A percentile compares a stretch with the other conserved stretches of the same genome.
Evolutionary conservation across 1,140 invertebrate species (phyloP).

Genomic region (Acarapis woodi): DNA sequence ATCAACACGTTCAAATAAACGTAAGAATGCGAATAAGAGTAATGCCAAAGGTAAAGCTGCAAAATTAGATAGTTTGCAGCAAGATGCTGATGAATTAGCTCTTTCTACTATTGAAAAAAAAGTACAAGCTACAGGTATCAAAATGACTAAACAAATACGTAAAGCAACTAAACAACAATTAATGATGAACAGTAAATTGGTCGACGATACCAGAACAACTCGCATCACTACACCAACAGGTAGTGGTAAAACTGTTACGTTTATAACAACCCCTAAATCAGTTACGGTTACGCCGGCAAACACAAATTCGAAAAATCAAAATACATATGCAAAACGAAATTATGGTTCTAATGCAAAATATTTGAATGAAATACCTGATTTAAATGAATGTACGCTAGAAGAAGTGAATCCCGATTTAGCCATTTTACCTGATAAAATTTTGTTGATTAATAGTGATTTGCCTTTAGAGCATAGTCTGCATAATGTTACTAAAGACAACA

Average conservation of each 20-base stretch:
- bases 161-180: not conserved
- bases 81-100: not conserved
- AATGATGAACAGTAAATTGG: no score
- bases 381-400: constrained; percentile 11
- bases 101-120: not conserved
- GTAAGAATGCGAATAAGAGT: not conserved
- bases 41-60: not conserved
- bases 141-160: not conserved
- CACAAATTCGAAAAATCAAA: not conserved
- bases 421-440: constrained; percentile 13
- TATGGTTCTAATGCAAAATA: constrained; percentile 5
- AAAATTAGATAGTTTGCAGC: not conserved
- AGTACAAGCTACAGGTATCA: not conserved
- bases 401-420: constrained; percentile 10
- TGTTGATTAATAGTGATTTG: constrained; percentile 14
- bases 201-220: not conserved
- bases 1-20: not conserved
- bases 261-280: constrained; percentile 4
- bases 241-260: constrained; percentile 1
- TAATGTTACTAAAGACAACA: constrained; percentile 10
- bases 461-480: constrained; percentile 12
- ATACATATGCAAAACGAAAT: not conserved
- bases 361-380: constrained; percentile 8
- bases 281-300: constrained; percentile 1
- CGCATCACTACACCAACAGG: not conserved